A percentile compares a stretch with the other conserved stretches of the same genome.
These are phyloP conservation scores for Odocoileus virginianus DNA, from an alignment of 2,113 vertebrate species.

Conservation along the genomic window DNA sequence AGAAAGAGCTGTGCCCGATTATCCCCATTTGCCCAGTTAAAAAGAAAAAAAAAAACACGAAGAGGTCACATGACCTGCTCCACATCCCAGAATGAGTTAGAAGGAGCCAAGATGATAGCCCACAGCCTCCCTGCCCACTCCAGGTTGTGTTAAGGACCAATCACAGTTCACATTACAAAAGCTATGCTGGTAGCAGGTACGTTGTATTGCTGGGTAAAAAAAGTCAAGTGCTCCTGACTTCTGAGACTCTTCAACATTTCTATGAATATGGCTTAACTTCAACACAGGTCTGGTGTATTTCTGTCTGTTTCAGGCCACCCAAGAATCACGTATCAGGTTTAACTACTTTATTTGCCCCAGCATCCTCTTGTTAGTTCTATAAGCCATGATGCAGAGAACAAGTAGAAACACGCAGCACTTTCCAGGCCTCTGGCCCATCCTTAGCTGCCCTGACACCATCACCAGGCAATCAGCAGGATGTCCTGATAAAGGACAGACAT, in stretches of 20 bases:
- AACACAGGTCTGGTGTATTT: neutral
- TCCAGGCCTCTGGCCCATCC: neutral
- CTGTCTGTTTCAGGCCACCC: neutral
- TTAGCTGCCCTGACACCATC: neutral
- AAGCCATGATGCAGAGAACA: neutral
- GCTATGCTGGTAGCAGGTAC: neutral
- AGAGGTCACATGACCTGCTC: too few relatives aligned
- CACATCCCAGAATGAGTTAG: neutral
- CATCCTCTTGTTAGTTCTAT: neutral
- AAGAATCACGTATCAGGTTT: neutral
- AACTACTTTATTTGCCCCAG: neutral
- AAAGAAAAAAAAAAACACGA: too few relatives aligned
- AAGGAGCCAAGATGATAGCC: neutral
- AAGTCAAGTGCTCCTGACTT: constrained; percentile 12
- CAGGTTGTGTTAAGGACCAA: neutral
- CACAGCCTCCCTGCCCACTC: neutral
- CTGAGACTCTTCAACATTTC: neutral
- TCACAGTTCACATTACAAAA: neutral
- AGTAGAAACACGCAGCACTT: neutral
- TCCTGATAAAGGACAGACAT: neutral
- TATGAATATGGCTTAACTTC: neutral
- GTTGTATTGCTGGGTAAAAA: neutral
- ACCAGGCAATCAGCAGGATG: neutral
- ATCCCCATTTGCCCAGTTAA: too few relatives aligned
- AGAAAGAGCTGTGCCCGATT: too few relatives aligned